Evolutionary conservation across 2,797 vertebrate genomes (phyloP), one percentile per base, ranked within the genome.

Genomic region (Sorex maritimensis): DNA sequence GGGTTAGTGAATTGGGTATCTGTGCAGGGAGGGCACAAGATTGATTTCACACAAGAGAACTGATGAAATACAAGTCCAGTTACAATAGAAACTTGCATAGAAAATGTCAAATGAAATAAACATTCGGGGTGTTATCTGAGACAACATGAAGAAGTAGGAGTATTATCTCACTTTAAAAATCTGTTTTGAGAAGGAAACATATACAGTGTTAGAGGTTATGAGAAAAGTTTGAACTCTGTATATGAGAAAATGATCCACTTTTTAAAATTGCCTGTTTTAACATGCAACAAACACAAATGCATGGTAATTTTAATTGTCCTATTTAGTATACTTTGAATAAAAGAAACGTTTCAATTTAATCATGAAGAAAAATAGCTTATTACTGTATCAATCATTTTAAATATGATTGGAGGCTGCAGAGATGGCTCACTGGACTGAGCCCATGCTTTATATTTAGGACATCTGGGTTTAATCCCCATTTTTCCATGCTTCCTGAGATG

Each of bases 191-290:
- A 81, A 67, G 85, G 55, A 6, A 88, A 82, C 90, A 73, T 41
- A 34, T 91, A 95, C 86, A 91, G 71, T 93, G 28, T 81, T 63
- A 44, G 91, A 86, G 95, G 93, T 97, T 97, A 95, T 98, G 96
- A 97, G 97, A 98, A 97, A 97, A 92, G 41, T 93, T 96, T 96
- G 95, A 97, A 97, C 93, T 98, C 88, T 81, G 75, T 97, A 73
- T 88, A 92, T 93, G 95, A 71, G 93, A 97, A 97, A 96, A 96
- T 92, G 9, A 91, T 93, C 79, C 65, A 81, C 87, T 96, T 97
- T 97, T 97, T 96, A 82, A 92, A 95, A 80, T 84, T 13, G 8
- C 74, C 77, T 85, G 80, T 93, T 77, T 44, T 96, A 81, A 95
- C 95, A 75, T 92, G 86, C 72, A 61, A 90, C 88, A 52, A 75